Conservation (phyloP, 2,797 vertebrate genomes). For the Gymnoscopelus braueri region DNA sequence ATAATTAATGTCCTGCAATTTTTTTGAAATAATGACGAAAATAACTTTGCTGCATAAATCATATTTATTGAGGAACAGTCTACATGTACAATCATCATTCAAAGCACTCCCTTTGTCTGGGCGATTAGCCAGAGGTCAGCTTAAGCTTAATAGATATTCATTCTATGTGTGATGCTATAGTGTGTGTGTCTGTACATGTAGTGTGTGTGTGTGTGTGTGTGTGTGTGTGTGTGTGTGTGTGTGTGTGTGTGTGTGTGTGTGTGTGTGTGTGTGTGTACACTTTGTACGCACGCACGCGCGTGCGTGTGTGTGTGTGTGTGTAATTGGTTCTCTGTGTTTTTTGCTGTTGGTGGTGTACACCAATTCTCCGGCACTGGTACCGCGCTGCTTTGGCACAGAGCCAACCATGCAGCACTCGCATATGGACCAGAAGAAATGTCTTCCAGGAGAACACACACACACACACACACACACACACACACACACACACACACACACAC, state of each 20-base stretch:
- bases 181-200: slow-evolving; percentile 6
- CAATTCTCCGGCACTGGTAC: slow-evolving; percentile 2
- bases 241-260: not conserved
- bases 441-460: slow-evolving; percentile 2
- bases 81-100: slow-evolving; percentile 9
- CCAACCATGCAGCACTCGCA: not conserved
- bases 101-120: slow-evolving; percentile 14
- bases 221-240: slow-evolving; percentile 15
- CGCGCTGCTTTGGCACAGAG: not conserved
- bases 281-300: too few relatives aligned
- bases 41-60: slow-evolving; percentile 28
- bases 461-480: slow-evolving; percentile 1
- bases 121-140: slow-evolving; percentile 35
- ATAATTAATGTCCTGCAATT: slow-evolving; percentile 39
- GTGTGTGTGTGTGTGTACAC: not conserved
- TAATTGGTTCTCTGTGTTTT: not conserved
- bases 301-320: not conserved
- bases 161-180: not conserved
- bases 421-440: slow-evolving; percentile 4
- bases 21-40: slow-evolving; percentile 19
- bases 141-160: slow-evolving; percentile 29
- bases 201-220: slow-evolving; percentile 10
- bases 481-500: not conserved
- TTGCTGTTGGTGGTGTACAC: not conserved
- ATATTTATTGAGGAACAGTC: slow-evolving; percentile 27